A percentile compares a stretch with the other conserved stretches of the same genome.
These are phyloP conservation scores for Aricia artaxerxes DNA, from an alignment of 2,888 invertebrate genomes.

Conservation along the genomic window DNA sequence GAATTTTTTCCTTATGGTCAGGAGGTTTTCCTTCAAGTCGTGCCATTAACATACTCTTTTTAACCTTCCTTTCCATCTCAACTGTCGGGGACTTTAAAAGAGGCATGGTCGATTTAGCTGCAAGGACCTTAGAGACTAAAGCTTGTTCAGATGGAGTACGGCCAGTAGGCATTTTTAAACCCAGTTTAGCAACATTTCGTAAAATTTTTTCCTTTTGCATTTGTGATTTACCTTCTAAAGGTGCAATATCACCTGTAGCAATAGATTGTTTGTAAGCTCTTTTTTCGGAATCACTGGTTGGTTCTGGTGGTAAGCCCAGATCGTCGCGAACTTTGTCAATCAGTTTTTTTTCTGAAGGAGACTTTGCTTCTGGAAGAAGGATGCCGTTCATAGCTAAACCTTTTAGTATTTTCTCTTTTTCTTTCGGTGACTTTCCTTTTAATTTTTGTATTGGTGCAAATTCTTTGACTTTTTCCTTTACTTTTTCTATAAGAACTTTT, in stretches of 20 bases:
- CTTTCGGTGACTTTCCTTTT: constrained; percentile 43
- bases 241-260: constrained; percentile 47
- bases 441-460: constrained; percentile 46
- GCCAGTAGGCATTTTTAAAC: constrained; percentile 37
- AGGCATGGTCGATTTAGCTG: not conserved
- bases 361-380: constrained; percentile 43
- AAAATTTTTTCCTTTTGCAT: constrained; percentile 44
- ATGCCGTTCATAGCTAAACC: constrained; percentile 41
- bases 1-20: constrained; percentile 41
- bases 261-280: constrained; percentile 46
- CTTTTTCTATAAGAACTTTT: constrained; percentile 41
- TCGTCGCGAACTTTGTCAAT: constrained; percentile 41
- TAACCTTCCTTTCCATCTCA: constrained; percentile 29
- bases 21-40: constrained; percentile 40
- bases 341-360: constrained; percentile 43
- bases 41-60: constrained; percentile 34
- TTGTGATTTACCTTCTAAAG: constrained; percentile 49
- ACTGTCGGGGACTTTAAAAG: not conserved
- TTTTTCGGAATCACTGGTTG: constrained; percentile 45
- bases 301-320: constrained; percentile 45
- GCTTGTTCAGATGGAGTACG: constrained; percentile 39
- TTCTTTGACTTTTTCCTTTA: constrained; percentile 41
- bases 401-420: constrained; percentile 47
- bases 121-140: constrained; percentile 34
- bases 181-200: constrained; percentile 36